phyloP scores from a whole-genome alignment of 2,113 vertebrate species.

The Rhabdomys dilectus region DNA sequence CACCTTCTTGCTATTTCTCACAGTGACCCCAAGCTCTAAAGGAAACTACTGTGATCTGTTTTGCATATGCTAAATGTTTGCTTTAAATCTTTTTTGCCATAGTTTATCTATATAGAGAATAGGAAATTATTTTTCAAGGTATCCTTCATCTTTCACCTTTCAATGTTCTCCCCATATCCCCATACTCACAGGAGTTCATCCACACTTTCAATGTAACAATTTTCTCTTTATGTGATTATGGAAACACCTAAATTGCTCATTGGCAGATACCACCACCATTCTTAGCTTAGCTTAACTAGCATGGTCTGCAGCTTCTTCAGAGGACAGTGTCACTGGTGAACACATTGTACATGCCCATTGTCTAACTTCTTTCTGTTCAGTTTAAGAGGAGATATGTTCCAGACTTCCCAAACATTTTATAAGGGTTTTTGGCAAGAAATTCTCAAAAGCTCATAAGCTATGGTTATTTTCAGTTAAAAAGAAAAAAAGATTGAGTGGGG shows the following conservation, averaged over 20 bases:
- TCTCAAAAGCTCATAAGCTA: background rate
- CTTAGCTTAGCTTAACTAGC: background rate
- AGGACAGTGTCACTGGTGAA: background rate
- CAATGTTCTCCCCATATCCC: background rate
- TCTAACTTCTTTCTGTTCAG: background rate
- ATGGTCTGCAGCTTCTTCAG: background rate
- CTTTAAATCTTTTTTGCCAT: background rate
- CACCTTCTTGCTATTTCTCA: background rate
- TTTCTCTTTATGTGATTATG: background rate
- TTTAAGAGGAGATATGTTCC: background rate
- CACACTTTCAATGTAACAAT: background rate
- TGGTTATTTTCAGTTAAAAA: background rate
- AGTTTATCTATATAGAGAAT: background rate
- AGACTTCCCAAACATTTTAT: background rate
- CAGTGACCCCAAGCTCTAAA: background rate
- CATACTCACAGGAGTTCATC: background rate
- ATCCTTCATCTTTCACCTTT: background rate
- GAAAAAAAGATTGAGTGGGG: no score
- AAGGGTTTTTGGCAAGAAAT: background rate
- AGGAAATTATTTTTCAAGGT: conserved; percentile 39
- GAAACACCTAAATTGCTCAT: background rate
- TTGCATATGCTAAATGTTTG: background rate
- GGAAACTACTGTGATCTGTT: background rate
- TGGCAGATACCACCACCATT: background rate
- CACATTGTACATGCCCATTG: background rate